Base-by-base conservation (phyloP, 2,888 invertebrate genomes). In the Chymomyza amoena region DNA sequence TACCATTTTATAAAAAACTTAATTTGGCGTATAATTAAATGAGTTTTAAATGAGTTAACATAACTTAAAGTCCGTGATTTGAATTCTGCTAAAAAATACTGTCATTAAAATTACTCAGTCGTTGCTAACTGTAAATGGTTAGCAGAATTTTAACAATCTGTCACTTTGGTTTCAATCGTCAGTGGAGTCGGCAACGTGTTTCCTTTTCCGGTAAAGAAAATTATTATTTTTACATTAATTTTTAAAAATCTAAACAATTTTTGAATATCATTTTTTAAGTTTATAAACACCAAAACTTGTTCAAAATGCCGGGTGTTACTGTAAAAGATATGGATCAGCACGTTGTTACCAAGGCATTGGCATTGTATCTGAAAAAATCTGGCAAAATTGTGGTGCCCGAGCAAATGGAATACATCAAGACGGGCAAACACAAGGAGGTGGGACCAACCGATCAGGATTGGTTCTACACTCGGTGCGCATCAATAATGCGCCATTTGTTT, bases 251-350 rank as follows among this genome's bases (percentile, higher is more conserved):
- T 32, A 32, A 32, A 32, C 32, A 32, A 32, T 32, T 32, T 25
- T 25, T 25, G 25, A 25, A 25, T 25, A 25, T 25, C 3, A 25
- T 25, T 25, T 32, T 32, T 32, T 1, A 32, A 32, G 32, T 9
- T 32, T 7, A 32, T 32, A 32, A 6, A 32, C 7, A 7, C 1
- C 32, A 32, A 32, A 32, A 32, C 13, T 39, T 9, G 13, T 1
- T 3, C 39, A 39, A 1, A 39, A 97, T 97, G 96, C 96, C 96
- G 91, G 97, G 98, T 89, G 96, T 98, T 85, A 97, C 98, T 82
- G 95, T 99, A 81, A 99, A 99, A 92, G 99, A 99, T 94, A 99
- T 99, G 84, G 98, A 99, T 93, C 99, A 99, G 93, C 97, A 98
- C 93, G 96, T 98, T 91, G 97, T 99, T 91, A 99, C 99, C 79